Conservation (phyloP, 2,888 invertebrate species). For the Pteria penguin region DNA sequence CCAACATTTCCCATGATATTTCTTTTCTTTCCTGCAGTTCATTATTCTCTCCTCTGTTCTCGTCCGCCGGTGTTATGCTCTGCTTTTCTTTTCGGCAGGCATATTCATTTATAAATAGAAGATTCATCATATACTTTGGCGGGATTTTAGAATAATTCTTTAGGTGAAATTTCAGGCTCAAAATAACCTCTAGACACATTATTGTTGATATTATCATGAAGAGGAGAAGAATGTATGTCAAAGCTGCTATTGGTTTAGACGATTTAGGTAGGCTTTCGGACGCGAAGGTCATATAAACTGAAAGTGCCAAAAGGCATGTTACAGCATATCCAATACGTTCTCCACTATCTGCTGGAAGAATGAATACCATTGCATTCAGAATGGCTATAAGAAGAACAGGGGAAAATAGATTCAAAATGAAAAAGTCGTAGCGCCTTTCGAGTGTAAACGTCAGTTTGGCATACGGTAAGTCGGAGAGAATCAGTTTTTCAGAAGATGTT, state of each 20-base stretch:
- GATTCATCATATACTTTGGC: too few relatives aligned
- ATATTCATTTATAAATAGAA: too few relatives aligned
- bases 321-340: slow-evolving; percentile 26
- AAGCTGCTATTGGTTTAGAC: slow-evolving; percentile 19
- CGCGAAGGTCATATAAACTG: slow-evolving; percentile 18
- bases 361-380: slow-evolving; percentile 25
- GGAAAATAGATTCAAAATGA: not conserved
- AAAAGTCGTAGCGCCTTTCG: not conserved
- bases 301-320: slow-evolving; percentile 22
- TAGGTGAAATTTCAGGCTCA: not conserved
- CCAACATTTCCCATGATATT: too few relatives aligned
- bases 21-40: too few relatives aligned
- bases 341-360: slow-evolving; percentile 22
- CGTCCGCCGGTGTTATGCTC: too few relatives aligned
- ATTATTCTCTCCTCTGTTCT: too few relatives aligned
- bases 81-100: too few relatives aligned
- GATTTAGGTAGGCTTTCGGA: slow-evolving; percentile 21
- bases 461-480: slow-evolving; percentile 1
- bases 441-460: not conserved
- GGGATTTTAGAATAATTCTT: not conserved
- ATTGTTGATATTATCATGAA: not conserved
- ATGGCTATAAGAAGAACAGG: slow-evolving; percentile 14
- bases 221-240: slow-evolving; percentile 5
- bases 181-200: not conserved
- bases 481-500: slow-evolving; percentile 10